Evolutionary conservation across 2,113 vertebrate species (phyloP).

Genomic region (Myrmecobius fasciatus): DNA sequence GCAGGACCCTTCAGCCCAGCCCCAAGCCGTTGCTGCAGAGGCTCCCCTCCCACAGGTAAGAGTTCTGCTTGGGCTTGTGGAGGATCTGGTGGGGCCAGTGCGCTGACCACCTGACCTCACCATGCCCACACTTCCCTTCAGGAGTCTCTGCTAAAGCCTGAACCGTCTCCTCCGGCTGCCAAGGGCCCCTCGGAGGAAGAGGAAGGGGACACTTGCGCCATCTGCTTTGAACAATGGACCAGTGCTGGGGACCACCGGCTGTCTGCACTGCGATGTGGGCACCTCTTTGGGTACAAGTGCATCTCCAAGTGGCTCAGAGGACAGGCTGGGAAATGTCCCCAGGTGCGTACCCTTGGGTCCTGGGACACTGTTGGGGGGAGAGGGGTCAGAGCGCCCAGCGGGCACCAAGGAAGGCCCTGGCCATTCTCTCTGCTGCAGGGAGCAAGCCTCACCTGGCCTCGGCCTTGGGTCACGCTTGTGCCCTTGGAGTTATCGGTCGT

Average conservation of each 20-base stretch:
- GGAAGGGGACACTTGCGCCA: slow-evolving; percentile 92
- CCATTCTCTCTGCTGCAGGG: not conserved
- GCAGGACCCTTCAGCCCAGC: slow-evolving; percentile 59
- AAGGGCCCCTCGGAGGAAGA: slow-evolving; percentile 77
- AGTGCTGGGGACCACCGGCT: slow-evolving; percentile 93
- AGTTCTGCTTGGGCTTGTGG: slow-evolving; percentile 1
- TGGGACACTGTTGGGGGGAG: not conserved
- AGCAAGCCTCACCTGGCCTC: not conserved
- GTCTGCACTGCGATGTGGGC: slow-evolving; percentile 93
- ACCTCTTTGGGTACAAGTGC: slow-evolving; percentile 94
- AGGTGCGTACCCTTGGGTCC: slow-evolving; percentile 84
- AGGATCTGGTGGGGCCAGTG: not conserved
- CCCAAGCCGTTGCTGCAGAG: slow-evolving; percentile 50
- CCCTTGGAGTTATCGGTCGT: not conserved
- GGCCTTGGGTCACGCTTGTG: not conserved
- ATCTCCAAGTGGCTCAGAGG: slow-evolving; percentile 94
- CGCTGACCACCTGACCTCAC: not conserved
- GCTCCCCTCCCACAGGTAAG: slow-evolving; percentile 76
- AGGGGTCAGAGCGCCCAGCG: not conserved
- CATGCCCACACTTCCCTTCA: slow-evolving; percentile 35
- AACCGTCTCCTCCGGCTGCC: not conserved
- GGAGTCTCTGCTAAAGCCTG: slow-evolving; percentile 63
- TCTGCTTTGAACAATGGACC: slow-evolving; percentile 97
- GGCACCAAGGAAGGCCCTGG: not conserved
- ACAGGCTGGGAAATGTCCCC: slow-evolving; percentile 92